Percentiles rank a stretch among this genome's conserved stretches.
These are phyloP conservation scores for Trachythela sp. DNA, from an alignment of 64 coral and sea anemone genomes.

Conservation along the genomic window DNA sequence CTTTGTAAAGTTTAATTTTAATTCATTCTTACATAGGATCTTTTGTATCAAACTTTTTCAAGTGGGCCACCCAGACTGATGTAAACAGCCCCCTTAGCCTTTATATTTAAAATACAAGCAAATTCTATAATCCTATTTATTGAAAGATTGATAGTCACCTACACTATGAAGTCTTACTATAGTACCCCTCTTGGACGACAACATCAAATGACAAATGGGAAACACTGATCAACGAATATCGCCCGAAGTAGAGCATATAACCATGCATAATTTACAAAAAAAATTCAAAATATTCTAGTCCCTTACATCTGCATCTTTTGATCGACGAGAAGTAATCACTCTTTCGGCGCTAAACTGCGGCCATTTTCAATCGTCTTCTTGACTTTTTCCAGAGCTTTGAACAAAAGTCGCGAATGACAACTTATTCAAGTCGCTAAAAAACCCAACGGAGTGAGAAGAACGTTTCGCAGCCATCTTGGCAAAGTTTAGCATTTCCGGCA, in stretches of 20 bases:
- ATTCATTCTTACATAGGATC: too few relatives aligned
- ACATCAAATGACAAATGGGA: too few relatives aligned
- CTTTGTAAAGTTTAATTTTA: too few relatives aligned
- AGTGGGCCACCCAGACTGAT: too few relatives aligned
- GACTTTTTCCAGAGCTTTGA: background rate
- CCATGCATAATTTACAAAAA: background rate
- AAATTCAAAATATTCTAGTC: background rate
- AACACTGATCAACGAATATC: too few relatives aligned
- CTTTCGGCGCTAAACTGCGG: background rate
- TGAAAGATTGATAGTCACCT: too few relatives aligned
- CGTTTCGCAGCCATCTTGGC: background rate
- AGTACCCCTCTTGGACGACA: too few relatives aligned
- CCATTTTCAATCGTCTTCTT: background rate
- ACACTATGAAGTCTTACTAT: too few relatives aligned
- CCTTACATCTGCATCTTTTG: background rate
- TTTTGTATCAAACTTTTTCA: too few relatives aligned
- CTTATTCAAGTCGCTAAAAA: conserved; percentile 12
- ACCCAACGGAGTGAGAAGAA: background rate
- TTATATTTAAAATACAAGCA: too few relatives aligned
- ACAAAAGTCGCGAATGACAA: background rate
- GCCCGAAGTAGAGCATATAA: background rate
- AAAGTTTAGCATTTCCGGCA: background rate
- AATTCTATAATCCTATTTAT: too few relatives aligned
- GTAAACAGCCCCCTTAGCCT: too few relatives aligned
- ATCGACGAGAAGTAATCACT: background rate